phyloP scores from a whole-genome alignment of 2,888 invertebrate species.

The Cephus nigrinus region DNA sequence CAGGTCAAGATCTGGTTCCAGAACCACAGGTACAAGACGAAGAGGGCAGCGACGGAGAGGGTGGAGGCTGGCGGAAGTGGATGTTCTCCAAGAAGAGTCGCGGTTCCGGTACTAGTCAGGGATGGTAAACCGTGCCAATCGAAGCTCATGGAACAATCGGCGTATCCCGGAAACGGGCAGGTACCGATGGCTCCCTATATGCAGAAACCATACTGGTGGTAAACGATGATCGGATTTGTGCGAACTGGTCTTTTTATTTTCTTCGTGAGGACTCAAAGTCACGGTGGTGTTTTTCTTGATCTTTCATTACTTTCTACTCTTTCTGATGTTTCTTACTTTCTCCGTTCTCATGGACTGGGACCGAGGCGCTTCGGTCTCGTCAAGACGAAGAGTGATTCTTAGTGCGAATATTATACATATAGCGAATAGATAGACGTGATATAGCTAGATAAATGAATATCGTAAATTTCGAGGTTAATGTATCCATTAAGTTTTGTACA shows the following conservation, averaged over 20 bases:
- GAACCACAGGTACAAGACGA: slow-evolving; percentile 97
- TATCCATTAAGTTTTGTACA: slow-evolving; percentile 20
- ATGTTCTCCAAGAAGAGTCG: slow-evolving; percentile 90
- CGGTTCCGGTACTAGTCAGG: slow-evolving; percentile 93
- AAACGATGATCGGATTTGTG: slow-evolving; percentile 38
- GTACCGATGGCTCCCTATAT: slow-evolving; percentile 61
- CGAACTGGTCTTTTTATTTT: neutral
- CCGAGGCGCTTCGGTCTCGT: neutral
- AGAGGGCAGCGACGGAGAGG: slow-evolving; percentile 96
- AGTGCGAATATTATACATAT: slow-evolving; percentile 13
- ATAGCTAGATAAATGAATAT: slow-evolving; percentile 8
- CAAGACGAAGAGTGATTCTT: slow-evolving; percentile 21
- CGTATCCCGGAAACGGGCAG: slow-evolving; percentile 45
- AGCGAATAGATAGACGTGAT: neutral
- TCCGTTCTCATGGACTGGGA: neutral
- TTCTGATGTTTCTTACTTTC: neutral
- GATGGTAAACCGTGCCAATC: slow-evolving; percentile 91
- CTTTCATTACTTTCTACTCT: too few species aligned
- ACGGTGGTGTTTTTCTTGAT: neutral
- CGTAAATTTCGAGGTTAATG: slow-evolving; percentile 4
- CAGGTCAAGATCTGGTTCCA: slow-evolving; percentile 99
- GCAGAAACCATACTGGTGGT: slow-evolving; percentile 71
- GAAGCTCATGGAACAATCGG: slow-evolving; percentile 54
- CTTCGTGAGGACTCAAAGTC: neutral
- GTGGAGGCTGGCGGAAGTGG: slow-evolving; percentile 73